Percentiles rank a stretch among this genome's conserved stretches.
Evolutionary conservation across 2,113 vertebrate species (phyloP).

Genomic region (Odobenus rosmarus): DNA sequence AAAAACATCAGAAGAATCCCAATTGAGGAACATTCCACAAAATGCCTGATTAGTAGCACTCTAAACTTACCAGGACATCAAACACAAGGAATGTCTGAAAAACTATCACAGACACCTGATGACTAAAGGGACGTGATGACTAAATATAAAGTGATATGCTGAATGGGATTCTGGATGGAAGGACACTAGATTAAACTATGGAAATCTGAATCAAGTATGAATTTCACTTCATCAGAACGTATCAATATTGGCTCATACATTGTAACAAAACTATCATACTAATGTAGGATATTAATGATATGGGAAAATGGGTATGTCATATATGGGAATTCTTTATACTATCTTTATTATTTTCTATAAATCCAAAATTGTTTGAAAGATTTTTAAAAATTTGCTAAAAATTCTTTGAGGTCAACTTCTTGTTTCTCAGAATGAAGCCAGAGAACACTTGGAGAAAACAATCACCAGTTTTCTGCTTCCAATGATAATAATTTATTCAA

Average conservation of each 20-base stretch:
- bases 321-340: background rate
- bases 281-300: background rate
- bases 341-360: background rate
- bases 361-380: background rate
- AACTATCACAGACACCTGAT: background rate
- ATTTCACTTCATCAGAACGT: background rate
- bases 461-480: background rate
- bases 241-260: background rate
- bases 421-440: background rate
- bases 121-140: background rate
- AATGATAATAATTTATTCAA: background rate
- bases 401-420: background rate
- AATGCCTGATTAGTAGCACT: background rate
- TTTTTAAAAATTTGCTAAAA: background rate
- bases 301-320: background rate
- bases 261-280: background rate
- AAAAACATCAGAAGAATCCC: background rate
- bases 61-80: background rate
- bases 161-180: background rate
- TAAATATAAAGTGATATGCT: background rate
- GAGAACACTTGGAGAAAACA: background rate
- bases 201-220: background rate
- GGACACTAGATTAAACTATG: background rate
- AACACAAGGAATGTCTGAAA: background rate
- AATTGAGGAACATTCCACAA: background rate